A percentile compares a stretch with the other conserved stretches of the same genome.
Evolutionary conservation across 35 echinoderm and acorn worm genomes (phyloP).

Genomic region (Chiridota heheva): DNA sequence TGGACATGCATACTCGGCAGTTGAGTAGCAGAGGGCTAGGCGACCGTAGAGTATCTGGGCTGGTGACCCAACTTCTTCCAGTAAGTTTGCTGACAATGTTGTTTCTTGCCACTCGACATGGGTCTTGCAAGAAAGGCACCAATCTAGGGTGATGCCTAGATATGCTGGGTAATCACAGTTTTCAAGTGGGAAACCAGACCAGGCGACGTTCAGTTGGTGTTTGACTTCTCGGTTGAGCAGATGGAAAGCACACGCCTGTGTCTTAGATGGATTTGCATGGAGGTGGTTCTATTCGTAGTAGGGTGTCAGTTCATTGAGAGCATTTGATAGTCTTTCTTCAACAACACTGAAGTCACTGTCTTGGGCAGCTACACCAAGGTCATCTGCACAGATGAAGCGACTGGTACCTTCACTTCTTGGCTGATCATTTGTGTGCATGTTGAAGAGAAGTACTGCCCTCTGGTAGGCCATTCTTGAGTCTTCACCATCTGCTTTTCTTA

Average conservation of each 20-base stretch:
- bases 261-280: slow-evolving; percentile 54
- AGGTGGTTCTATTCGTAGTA: slow-evolving; percentile 50
- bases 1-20: too few relatives aligned
- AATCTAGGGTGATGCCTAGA: slow-evolving; percentile 15
- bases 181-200: slow-evolving; percentile 11
- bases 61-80: background rate
- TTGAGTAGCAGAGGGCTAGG: too few relatives aligned
- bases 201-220: slow-evolving; percentile 32
- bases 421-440: slow-evolving; percentile 27
- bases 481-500: slow-evolving; percentile 54
- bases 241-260: slow-evolving; percentile 46
- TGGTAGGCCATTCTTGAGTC: slow-evolving; percentile 49
- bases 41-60: too few relatives aligned
- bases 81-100: slow-evolving; percentile 11
- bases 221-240: slow-evolving; percentile 27
- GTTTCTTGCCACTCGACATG: slow-evolving; percentile 18
- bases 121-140: slow-evolving; percentile 23
- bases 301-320: background rate
- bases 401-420: slow-evolving; percentile 23
- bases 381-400: slow-evolving; percentile 58
- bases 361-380: slow-evolving; percentile 38
- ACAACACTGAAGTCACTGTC: background rate
- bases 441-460: slow-evolving; percentile 37
- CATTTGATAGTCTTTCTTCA: slow-evolving; percentile 1
- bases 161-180: slow-evolving; percentile 51